Base-by-base conservation (phyloP, 1,140 invertebrate genomes). In the Plodia interpunctella region DNA sequence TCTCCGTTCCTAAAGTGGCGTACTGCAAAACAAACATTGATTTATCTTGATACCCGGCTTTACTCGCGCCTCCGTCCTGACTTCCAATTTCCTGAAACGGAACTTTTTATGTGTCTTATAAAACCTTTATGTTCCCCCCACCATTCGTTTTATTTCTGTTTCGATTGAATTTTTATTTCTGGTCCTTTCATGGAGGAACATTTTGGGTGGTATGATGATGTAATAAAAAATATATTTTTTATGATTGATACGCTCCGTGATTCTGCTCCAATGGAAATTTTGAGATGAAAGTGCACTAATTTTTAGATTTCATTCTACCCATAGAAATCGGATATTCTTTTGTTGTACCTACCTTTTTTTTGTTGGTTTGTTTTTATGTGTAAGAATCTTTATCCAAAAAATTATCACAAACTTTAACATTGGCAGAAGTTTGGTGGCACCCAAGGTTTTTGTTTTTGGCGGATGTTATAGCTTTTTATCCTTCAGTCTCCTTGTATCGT, bases 41-140 rank as follows among this genome's bases (percentile, higher is more conserved):
- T 88, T 87, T 88, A 87, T 88, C 80, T 80, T 84, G 82, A 87
- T 84, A 85, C 83, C 65, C 63, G 79, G 83, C 79, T 81, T 81
- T 77, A 76, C 62, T 72, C 66, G 66, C 50, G 55, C 70, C 74
- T 70, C 66, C 68, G 57, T 65, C 60, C 79, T 81, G 86, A 88
- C 86, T 88, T 87, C 79, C 86, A 83, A 88, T 88, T 86, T 85
- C 72, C 68, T 69, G 71, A 66, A 51, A 64, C 62, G 66, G 73
- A 80, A 83, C 75, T 85, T 86, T 86, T 87, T 85, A 84, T 85
- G 72, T 79, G 77, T 80, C 85, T 79, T 82, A 81, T 78, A 79
- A 83, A 83, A 83, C 79, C 80, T 87, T 85, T 85, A 85, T 81
- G 75, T 74, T 73, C 55, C 30, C 68, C 59, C 61, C 51, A 5